Base-by-base conservation (phyloP, 2,888 invertebrate genomes). In the Sericinus montela region DNA sequence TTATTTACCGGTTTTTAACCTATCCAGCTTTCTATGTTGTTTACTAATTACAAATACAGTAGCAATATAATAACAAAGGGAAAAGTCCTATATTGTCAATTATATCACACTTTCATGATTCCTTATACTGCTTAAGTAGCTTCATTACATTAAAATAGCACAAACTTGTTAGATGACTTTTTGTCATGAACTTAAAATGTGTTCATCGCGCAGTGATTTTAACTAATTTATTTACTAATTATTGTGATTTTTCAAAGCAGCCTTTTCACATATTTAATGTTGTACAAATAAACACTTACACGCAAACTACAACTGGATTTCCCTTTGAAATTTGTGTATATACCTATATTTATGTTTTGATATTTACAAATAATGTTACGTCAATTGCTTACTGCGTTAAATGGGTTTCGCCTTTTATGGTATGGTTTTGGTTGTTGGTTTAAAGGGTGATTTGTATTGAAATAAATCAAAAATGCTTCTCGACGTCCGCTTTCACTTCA, bases 71-170 rank as follows among this genome's bases (percentile, higher is more conserved):
- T 13, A 14, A 25, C 1, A 25, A 6, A 25, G 13, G 14, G 6
- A 34, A 13, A 35, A 9, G 9, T 35, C 15, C 9, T 35, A 4
- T 10, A n/a, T 3, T 36, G 10, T 14, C 13, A 28, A 25, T 35
- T n/a, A 44, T 6, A 14, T 44, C 7, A n/a, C 35, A 15, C 36
- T 48, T 48, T 48, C 48, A 48, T 48, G 48, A 44, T 48, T 44
- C 48, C 48, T 48, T 48, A 44, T 38, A 43, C 28, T 39, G 48
- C 43, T 38, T 44, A 29, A 28, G 43, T 39, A 43, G 6, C 30
- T 45, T 41, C 41, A 41, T 30, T 41, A 15, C 30, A 32, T 30
- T n/a, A 5, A 32, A 14, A 35, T 40, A 40, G 14, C 35, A 11
- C 34, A 28, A 40, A 9, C 19, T 28, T 35, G 35, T 14, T 34